phyloP scores from a whole-genome alignment of 2,888 invertebrate genomes.

The Parascotia fuliginaria region DNA sequence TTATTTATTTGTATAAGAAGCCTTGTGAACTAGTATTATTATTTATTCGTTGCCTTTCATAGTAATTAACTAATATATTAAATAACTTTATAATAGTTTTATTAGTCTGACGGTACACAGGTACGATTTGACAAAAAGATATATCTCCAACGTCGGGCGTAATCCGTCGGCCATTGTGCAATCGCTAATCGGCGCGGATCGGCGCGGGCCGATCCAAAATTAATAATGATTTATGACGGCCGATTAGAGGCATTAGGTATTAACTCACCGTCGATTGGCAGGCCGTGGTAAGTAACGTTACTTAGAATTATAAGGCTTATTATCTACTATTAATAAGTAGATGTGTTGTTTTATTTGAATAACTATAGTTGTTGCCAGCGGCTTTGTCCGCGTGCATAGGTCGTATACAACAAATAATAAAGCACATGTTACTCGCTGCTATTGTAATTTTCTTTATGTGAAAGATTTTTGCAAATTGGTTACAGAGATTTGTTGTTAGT shows the following conservation, averaged over 20 bases:
- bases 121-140: slow-evolving; percentile 83
- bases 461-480: too few relatives aligned
- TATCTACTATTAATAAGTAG: too few relatives aligned
- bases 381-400: too few relatives aligned
- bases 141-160: slow-evolving; percentile 75
- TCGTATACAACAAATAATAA: too few relatives aligned
- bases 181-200: slow-evolving; percentile 82
- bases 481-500: too few relatives aligned
- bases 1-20: too few relatives aligned
- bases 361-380: too few relatives aligned
- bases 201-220: slow-evolving; percentile 72
- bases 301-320: slow-evolving; percentile 19
- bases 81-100: neutral
- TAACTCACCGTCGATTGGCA: slow-evolving; percentile 63
- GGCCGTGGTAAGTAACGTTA: slow-evolving; percentile 28
- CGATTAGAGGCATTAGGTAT: slow-evolving; percentile 78
- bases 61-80: neutral
- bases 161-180: slow-evolving; percentile 83
- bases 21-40: too few relatives aligned
- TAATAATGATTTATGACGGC: slow-evolving; percentile 84
- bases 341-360: neutral
- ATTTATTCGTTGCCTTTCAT: too few relatives aligned
- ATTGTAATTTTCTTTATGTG: too few relatives aligned
- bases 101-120: slow-evolving; percentile 66
- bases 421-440: too few relatives aligned